A percentile compares a stretch with the other conserved stretches of the same genome.
These are phyloP conservation scores for Saccopteryx leptura DNA, from an alignment of 2,113 vertebrate species.

Conservation along the genomic window DNA sequence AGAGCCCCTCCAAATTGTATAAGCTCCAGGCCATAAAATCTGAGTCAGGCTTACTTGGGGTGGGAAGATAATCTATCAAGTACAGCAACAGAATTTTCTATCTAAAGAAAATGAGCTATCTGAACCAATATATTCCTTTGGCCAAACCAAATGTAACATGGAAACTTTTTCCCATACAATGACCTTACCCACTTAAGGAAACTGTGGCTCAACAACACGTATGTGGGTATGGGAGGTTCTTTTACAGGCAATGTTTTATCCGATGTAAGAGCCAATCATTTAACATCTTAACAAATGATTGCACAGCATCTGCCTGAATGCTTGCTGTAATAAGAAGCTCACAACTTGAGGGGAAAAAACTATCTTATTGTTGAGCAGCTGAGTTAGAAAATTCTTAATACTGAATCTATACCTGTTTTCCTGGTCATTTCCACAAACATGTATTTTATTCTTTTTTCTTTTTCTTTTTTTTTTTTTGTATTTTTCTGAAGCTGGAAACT, in stretches of 20 bases:
- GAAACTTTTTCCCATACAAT: not conserved
- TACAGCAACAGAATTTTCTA: constrained; percentile 19
- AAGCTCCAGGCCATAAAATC: not conserved
- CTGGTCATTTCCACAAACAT: too few relatives aligned
- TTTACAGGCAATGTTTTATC: not conserved
- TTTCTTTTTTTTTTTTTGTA: too few relatives aligned
- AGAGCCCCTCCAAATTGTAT: not conserved
- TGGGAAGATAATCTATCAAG: not conserved
- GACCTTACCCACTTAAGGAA: not conserved
- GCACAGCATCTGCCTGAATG: constrained; percentile 41
- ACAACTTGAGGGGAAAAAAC: not conserved
- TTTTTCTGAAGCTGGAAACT: too few relatives aligned
- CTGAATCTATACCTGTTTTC: too few relatives aligned
- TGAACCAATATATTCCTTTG: constrained; percentile 4
- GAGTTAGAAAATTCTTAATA: not conserved
- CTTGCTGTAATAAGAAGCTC: not conserved
- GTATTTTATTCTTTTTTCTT: not conserved
- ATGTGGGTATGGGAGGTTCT: not conserved
- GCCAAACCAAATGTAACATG: not conserved
- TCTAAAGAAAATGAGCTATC: constrained; percentile 13
- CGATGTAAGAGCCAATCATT: not conserved
- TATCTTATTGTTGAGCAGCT: not conserved
- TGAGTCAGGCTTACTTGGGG: not conserved
- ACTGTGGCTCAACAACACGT: not conserved
- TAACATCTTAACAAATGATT: not conserved